Conservation (phyloP, 2,797 vertebrate genomes). For the Rhyacichthys aspro region DNA sequence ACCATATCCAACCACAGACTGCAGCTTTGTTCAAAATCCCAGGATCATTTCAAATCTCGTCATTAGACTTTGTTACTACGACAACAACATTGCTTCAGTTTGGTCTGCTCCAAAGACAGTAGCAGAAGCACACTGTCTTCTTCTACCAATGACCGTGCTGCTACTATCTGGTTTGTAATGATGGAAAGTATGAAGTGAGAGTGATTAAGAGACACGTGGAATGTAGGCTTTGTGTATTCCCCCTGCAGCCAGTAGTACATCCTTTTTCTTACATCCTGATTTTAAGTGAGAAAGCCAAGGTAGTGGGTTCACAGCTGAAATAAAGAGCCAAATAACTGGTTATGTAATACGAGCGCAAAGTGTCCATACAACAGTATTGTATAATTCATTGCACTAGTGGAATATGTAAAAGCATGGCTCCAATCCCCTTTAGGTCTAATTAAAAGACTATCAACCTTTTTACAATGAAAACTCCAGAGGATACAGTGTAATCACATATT, state of each 20-base stretch:
- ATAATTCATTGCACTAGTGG: conserved; percentile 67
- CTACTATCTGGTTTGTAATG: neutral
- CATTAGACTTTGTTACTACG: conserved; percentile 71
- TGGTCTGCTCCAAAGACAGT: conserved; percentile 18
- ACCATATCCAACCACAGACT: conserved; percentile 41
- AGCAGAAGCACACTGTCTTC: conserved; percentile 4
- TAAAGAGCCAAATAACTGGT: conserved; percentile 66
- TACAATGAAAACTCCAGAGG: conserved; percentile 68
- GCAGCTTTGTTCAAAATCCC: conserved; percentile 61
- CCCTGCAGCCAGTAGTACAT: conserved; percentile 16
- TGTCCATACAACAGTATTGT: conserved; percentile 60
- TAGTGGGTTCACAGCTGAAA: conserved; percentile 57
- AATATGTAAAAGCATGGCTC: conserved; percentile 68
- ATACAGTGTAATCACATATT: conserved; percentile 72
- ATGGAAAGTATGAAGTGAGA: conserved; percentile 14
- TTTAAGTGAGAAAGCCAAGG: conserved; percentile 43
- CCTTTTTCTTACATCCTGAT: conserved; percentile 26
- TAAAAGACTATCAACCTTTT: conserved; percentile 73
- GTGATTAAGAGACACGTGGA: too few species aligned
- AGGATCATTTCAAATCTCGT: conserved; percentile 67
- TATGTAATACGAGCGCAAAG: conserved; percentile 49
- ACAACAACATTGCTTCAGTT: conserved; percentile 52
- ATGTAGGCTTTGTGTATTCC: conserved; percentile 16
- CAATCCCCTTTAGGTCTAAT: conserved; percentile 78
- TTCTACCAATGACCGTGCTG: conserved; percentile 7